Evolutionary conservation across 2,113 vertebrate species (phyloP), one percentile per base, ranked within the genome.

Genomic region (Austrofundulus limnaeus): DNA sequence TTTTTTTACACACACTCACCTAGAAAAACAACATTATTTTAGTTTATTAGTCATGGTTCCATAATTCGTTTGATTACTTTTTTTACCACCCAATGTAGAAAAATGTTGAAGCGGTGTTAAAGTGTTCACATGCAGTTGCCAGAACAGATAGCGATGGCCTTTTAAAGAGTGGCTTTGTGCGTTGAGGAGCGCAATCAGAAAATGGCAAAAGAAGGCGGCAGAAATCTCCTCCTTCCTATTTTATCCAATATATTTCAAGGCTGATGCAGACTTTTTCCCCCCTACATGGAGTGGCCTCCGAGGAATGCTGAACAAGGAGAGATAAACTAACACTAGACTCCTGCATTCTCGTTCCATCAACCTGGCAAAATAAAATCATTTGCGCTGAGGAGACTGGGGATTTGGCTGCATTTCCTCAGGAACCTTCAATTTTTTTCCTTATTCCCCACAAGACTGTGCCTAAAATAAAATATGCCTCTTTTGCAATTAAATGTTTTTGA

Each of bases 241-340:
- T 77, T 50, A 66, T 74, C 78, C 81, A 85, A 86, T 91, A 86
- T 77, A 85, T 89, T 82, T 86, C 81, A 85, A 70, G 61, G 78
- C 61, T 56, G 80, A 83, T 82, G 68, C 70, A 58, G 66, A 66
- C 60, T 60, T 79, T 85, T 84, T 72, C 82, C 77, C 81, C 63
- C 75, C 75, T 70, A 66, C 70, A 19, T 66, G 34, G 34, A 66
- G 65, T 43, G 61, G 58, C 49, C 77, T 61, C 60, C 48, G 31
- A 77, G 56, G 79, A 86, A 86, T 90, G 77, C 77, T 80, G 81
- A 85, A 72, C 20, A 59, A 76, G 51, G 47, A 58, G 45, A 72
- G 78, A 78, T 78, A 70, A 86, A 83, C 42, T 50, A 65, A 75
- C 53, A 42, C 41, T 11, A 64, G 38, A 31, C 52, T 80, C 47